Conservation (phyloP, 1,140 invertebrate species). For the Homarus americanus region DNA sequence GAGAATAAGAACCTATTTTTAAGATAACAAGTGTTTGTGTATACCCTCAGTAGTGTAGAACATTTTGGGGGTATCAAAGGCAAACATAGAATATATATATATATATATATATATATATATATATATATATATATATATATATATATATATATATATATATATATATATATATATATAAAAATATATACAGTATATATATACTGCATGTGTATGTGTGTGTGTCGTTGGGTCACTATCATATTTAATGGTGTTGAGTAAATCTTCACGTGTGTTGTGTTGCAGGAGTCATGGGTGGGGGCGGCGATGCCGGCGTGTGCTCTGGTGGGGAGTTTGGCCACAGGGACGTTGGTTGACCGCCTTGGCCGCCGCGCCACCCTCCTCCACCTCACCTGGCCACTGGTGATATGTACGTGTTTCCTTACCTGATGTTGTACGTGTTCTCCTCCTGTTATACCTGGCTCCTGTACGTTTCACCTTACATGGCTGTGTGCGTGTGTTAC, state of each 20-base stretch:
- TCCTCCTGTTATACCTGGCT: background rate
- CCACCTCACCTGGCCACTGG: slow-evolving; percentile 11
- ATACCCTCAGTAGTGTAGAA: no score
- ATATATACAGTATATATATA: background rate
- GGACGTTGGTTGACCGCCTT: slow-evolving; percentile 25
- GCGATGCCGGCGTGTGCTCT: slow-evolving; percentile 47
- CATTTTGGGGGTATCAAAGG: no score
- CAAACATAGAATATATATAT: no score
- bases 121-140: background rate
- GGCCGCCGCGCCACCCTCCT: slow-evolving; percentile 37
- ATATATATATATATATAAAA: background rate
- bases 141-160: background rate
- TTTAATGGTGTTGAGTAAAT: no score
- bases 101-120: background rate
- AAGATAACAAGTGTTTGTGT: no score
- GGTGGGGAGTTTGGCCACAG: slow-evolving; percentile 27
- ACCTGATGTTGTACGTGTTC: background rate
- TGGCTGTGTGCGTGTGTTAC: background rate
- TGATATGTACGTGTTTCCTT: slow-evolving; percentile 25
- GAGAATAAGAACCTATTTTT: no score
- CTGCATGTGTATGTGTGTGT: background rate
- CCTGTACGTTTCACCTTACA: background rate
- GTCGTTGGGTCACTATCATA: background rate
- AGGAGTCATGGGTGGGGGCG: slow-evolving; percentile 62
- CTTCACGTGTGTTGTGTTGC: slow-evolving; percentile 3